A percentile compares a stretch with the other conserved stretches of the same genome.
Conservation (phyloP, 1,140 invertebrate genomes). For the Pachypeltis micranthus region DNA sequence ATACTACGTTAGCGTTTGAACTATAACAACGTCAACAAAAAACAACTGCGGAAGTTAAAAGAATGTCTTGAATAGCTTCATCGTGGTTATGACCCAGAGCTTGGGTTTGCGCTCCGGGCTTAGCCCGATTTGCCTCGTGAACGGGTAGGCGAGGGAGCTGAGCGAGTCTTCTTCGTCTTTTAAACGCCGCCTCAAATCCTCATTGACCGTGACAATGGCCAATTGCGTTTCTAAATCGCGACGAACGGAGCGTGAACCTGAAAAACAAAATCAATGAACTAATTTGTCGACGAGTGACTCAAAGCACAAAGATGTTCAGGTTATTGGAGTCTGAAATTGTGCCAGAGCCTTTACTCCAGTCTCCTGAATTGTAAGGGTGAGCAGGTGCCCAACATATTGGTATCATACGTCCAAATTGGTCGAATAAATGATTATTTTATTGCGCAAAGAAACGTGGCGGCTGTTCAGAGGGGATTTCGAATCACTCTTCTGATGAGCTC, state of each 20-base stretch:
- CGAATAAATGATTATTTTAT: no score
- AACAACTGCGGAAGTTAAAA: slow-evolving; percentile 18
- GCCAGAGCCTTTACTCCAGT: no score
- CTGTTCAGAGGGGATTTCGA: no score
- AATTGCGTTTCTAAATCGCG: slow-evolving; percentile 90
- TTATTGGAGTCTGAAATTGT: no score
- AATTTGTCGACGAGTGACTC: neutral
- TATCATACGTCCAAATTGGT: no score
- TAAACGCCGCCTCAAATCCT: slow-evolving; percentile 53
- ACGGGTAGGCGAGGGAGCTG: slow-evolving; percentile 33
- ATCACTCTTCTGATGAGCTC: no score
- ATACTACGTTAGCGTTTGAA: neutral
- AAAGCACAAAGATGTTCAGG: no score
- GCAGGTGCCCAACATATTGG: no score
- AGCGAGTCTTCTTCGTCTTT: slow-evolving; percentile 53
- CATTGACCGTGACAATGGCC: slow-evolving; percentile 70
- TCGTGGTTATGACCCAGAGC: slow-evolving; percentile 25
- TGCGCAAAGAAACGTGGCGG: no score
- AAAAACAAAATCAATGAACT: slow-evolving; percentile 15
- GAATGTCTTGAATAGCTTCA: slow-evolving; percentile 25
- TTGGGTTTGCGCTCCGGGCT: slow-evolving; percentile 21
- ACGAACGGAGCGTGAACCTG: slow-evolving; percentile 61
- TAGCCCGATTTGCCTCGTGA: slow-evolving; percentile 18
- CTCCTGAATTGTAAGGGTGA: no score
- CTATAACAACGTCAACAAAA: slow-evolving; percentile 1